These are phyloP conservation scores for Sipha maydis DNA, from an alignment of 2,888 invertebrate genomes.

Conservation along the genomic window DNA sequence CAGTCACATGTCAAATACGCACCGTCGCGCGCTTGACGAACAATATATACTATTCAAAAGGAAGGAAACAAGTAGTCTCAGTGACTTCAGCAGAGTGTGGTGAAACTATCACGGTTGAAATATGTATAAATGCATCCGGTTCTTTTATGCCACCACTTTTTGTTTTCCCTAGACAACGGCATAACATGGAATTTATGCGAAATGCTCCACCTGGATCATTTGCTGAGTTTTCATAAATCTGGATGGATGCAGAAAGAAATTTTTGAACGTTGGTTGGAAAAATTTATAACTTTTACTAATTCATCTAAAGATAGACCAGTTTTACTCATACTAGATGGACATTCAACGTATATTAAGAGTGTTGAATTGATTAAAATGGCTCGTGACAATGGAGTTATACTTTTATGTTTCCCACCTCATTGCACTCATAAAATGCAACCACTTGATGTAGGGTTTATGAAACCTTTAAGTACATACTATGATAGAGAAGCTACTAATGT, in stretches of 20 bases:
- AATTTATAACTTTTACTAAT: background rate
- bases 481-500: background rate
- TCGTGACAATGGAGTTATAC: background rate
- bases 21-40: no score
- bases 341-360: background rate
- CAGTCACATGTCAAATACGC: no score
- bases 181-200: background rate
- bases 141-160: background rate
- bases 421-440: background rate
- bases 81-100: background rate
- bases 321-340: constrained; percentile 2
- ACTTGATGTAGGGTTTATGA: constrained; percentile 1
- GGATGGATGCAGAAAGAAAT: background rate
- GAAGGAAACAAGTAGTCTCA: background rate
- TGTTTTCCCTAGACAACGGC: background rate
- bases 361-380: background rate
- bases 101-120: background rate
- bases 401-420: background rate
- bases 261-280: background rate
- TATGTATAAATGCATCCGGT: background rate
- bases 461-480: background rate
- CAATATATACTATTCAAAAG: no score
- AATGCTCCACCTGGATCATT: background rate
- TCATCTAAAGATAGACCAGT: background rate
- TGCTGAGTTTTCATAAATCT: background rate